Conservation (phyloP, 2,888 invertebrate species). For the Octonoba sinensis region DNA sequence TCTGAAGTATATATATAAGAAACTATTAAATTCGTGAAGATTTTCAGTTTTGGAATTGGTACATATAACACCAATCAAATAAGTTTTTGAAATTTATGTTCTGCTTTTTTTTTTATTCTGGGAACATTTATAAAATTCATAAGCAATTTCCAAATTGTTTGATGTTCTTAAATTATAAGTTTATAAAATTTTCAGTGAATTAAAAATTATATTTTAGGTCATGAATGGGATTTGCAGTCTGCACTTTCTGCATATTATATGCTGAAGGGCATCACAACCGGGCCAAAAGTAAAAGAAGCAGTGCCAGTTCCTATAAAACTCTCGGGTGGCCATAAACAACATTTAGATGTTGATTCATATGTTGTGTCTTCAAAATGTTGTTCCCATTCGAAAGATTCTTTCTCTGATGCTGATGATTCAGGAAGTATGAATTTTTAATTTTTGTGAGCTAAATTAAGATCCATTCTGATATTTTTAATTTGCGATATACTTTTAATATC, state of each 20-base stretch:
- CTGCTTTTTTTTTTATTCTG: no score
- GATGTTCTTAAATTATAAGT: no score
- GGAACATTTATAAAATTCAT: no score
- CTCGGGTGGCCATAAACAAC: conserved; percentile 56
- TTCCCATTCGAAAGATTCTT: conserved; percentile 29
- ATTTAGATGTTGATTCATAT: conserved; percentile 33
- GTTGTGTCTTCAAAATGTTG: conserved; percentile 30
- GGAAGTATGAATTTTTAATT: conserved; percentile 27
- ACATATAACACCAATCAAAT: no score
- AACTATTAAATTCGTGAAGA: no score
- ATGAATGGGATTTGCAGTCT: conserved; percentile 66
- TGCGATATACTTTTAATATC: background rate
- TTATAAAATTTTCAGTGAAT: no score
- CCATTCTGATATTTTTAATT: no score
- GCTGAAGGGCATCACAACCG: conserved; percentile 65
- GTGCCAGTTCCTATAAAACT: conserved; percentile 50
- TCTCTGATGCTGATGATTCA: conserved; percentile 43
- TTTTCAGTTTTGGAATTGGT: no score
- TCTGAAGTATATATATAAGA: no score
- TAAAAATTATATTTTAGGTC: conserved; percentile 53
- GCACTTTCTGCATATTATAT: conserved; percentile 67
- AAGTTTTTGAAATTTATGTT: no score
- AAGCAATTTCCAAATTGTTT: no score
- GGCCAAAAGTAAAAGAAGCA: conserved; percentile 44
- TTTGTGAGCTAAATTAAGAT: background rate